Evolutionary conservation across 2,113 vertebrate genomes (phyloP).

Genomic region (Cryptotis parvus): DNA sequence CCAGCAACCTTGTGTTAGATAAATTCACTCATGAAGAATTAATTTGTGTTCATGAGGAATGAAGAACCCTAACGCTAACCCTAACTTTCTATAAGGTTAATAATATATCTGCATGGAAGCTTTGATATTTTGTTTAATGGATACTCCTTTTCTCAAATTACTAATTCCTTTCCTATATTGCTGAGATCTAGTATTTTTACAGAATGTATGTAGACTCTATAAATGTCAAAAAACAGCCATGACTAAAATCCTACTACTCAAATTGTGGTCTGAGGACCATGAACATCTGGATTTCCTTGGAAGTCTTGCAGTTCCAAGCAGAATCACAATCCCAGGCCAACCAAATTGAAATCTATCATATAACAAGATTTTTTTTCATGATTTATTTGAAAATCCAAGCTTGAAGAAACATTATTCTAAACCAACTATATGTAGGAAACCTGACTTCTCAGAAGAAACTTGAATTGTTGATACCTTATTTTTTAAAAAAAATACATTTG

Average conservation of each 20-base stretch:
- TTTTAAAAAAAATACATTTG: not conserved
- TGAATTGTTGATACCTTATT: not conserved
- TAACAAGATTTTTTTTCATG: not conserved
- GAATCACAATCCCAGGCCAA: not conserved
- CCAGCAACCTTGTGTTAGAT: not conserved
- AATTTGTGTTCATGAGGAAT: not conserved
- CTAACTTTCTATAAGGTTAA: too few species aligned
- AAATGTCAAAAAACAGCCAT: not conserved
- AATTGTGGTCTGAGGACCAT: not conserved
- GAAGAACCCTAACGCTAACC: too few species aligned
- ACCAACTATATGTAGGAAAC: not conserved
- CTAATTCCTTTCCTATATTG: not conserved
- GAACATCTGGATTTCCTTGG: not conserved
- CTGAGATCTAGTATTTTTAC: not conserved
- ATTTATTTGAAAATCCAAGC: constrained; percentile 11
- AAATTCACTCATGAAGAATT: not conserved
- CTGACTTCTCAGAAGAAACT: not conserved
- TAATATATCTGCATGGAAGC: not conserved
- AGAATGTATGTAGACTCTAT: not conserved
- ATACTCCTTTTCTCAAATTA: not conserved
- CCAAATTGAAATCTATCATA: not conserved
- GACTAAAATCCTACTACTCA: not conserved
- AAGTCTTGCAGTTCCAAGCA: not conserved
- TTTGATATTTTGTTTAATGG: not conserved
- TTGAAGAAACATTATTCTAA: constrained; percentile 1